Evolutionary conservation across 2,113 vertebrate genomes (phyloP), one percentile per base, ranked within the genome.

Genomic region (Callipepla californica): DNA sequence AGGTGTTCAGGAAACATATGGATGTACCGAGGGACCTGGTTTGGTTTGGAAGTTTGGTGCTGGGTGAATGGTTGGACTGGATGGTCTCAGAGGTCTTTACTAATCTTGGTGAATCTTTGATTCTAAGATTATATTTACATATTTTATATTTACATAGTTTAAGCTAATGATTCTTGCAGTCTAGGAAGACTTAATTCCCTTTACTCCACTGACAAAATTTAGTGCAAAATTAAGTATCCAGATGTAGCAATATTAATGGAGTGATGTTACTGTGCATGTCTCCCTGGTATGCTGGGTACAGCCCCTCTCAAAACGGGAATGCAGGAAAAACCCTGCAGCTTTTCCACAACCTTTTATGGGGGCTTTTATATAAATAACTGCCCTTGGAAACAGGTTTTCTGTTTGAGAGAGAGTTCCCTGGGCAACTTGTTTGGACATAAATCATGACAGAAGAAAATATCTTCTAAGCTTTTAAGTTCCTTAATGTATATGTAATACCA

Each of bases 271-370:
- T 87, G 15, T 40, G 47, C 51, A 69, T 0, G 2, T 50, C 72
- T 47, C 38, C 76, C 40, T 91, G 89, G 70, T 57, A 87, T 83
- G 92, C 57, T 65, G 57, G 45, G 47, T 80, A 92, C 22, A 87
- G 73, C 40, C 79, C 75, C 68, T 78, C 79, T 92, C 65, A 61
- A 82, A 93, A 89, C 38, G 91, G 65, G 89, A 96, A 91, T 85
- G 89, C 15, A 80, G n/a, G 14, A 91, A 89, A 91, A 93, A 34
- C 22, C 59, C 62, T 77, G 38, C 14, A 51, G 72, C 63, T 87
- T 92, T 90, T 85, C 79, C 73, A 95, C 85, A 91, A 51, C 61
- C 76, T 91, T 96, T 95, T 93, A 89, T 91, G 89, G 67, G 92
- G 89, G 62, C 3, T 92, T 90, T 92, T 38, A 81, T 80, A 91